These are phyloP conservation scores for Palythoa caribaeorum DNA, from an alignment of 92 coral and sea anemone genomes.

Conservation along the genomic window DNA sequence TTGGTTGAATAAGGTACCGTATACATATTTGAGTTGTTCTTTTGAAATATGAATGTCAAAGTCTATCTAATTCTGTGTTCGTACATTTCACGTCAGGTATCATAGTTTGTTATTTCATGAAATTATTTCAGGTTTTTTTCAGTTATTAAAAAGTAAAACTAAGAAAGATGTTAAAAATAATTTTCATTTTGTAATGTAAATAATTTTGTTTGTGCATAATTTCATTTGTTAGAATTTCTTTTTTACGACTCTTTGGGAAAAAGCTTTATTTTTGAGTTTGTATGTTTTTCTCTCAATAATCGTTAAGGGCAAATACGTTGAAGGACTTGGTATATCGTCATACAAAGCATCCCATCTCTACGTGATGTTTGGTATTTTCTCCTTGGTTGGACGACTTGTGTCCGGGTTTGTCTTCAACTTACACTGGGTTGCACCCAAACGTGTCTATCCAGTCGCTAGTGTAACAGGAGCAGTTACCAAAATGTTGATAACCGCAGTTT, in stretches of 20 bases:
- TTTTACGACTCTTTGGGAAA: neutral
- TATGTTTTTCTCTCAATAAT: neutral
- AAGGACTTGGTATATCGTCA: conserved; percentile 10
- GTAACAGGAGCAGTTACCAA: neutral
- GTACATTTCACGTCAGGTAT: too few relatives aligned
- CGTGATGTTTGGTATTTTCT: neutral
- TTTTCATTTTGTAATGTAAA: too few relatives aligned
- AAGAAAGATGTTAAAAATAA: too few relatives aligned
- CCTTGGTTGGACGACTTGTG: conserved; percentile 16
- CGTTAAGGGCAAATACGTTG: neutral
- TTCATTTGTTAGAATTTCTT: neutral
- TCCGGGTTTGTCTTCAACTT: neutral
- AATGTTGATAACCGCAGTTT: neutral
- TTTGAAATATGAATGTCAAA: too few relatives aligned
- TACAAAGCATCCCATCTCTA: neutral
- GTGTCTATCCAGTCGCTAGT: neutral
- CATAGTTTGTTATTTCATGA: too few relatives aligned
- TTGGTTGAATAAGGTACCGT: too few relatives aligned
- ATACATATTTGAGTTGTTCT: too few relatives aligned
- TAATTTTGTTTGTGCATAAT: too few relatives aligned
- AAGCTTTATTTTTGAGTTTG: neutral
- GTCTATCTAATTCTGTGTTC: too few relatives aligned
- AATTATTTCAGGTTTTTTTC: too few relatives aligned
- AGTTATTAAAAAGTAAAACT: too few relatives aligned
- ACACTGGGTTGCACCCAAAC: neutral